Conservation (phyloP, 2,888 invertebrate genomes). For the Drosophila putrida region DNA sequence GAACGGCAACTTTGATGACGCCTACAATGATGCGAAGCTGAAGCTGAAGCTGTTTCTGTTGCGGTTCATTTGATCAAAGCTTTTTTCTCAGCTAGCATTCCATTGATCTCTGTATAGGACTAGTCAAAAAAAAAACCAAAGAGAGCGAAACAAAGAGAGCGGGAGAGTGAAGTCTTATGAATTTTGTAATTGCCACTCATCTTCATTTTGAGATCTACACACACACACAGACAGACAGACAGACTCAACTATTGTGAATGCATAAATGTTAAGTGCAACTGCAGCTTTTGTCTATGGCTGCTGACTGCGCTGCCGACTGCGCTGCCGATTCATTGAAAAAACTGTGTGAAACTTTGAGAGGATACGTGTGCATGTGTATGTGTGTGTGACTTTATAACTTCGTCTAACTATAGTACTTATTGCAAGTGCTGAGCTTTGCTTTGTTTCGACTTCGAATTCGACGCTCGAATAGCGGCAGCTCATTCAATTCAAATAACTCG, state of each 20-base stretch:
- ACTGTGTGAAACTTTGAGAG: slow-evolving; percentile 70
- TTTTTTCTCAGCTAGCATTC: slow-evolving; percentile 63
- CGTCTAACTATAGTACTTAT: slow-evolving; percentile 43
- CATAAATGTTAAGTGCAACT: slow-evolving; percentile 55
- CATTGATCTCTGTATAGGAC: slow-evolving; percentile 67
- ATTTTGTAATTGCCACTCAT: slow-evolving; percentile 65
- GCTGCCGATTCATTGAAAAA: slow-evolving; percentile 61
- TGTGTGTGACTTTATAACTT: slow-evolving; percentile 40
- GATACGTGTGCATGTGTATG: slow-evolving; percentile 34
- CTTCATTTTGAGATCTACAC: slow-evolving; percentile 45
- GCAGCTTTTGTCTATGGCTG: slow-evolving; percentile 40
- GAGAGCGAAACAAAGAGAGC: slow-evolving; percentile 27
- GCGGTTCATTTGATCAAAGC: slow-evolving; percentile 76
- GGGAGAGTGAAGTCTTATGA: slow-evolving; percentile 54
- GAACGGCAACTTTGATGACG: slow-evolving; percentile 78
- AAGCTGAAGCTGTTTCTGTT: slow-evolving; percentile 31
- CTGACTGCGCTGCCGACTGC: slow-evolving; percentile 4
- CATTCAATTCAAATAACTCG: slow-evolving; percentile 80
- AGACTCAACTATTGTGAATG: slow-evolving; percentile 18
- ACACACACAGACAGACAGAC: slow-evolving; percentile 28
- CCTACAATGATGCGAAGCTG: slow-evolving; percentile 62
- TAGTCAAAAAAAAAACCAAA: slow-evolving; percentile 25
- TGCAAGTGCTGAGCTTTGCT: slow-evolving; percentile 55
- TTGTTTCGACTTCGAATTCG: slow-evolving; percentile 41
- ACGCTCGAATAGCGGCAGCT: slow-evolving; percentile 47